These are phyloP conservation scores for Temnothorax ravouxi DNA, from an alignment of 2,888 invertebrate species.

Conservation along the genomic window DNA sequence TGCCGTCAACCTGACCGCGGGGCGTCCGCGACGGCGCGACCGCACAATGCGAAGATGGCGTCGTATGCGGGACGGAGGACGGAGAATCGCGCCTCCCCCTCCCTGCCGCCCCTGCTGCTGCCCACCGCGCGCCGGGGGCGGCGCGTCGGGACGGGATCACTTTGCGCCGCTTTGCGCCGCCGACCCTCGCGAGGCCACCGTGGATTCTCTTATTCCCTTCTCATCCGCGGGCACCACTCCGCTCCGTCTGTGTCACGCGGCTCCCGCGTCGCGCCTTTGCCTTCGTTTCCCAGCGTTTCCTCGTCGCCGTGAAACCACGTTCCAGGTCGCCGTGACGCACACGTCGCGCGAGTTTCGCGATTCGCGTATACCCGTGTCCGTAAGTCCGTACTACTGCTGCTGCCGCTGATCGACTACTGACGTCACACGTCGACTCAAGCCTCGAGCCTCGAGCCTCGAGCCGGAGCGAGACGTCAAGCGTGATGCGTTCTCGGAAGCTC, in stretches of 20 bases:
- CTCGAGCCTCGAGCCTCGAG: too few relatives aligned
- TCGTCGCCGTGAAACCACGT: neutral
- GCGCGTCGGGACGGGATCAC: slow-evolving; percentile 13
- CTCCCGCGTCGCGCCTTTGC: neutral
- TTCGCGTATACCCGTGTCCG: neutral
- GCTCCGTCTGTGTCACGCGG: neutral
- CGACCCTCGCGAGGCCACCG: neutral
- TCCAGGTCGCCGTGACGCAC: slow-evolving; percentile 1
- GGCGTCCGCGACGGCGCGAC: slow-evolving; percentile 10
- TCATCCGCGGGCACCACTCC: neutral
- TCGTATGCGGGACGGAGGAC: slow-evolving; percentile 10
- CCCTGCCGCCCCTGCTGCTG: neutral
- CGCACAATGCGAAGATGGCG: slow-evolving; percentile 28
- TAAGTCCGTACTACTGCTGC: too few relatives aligned
- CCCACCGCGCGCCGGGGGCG: slow-evolving; percentile 10
- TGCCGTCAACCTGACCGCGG: slow-evolving; percentile 17
- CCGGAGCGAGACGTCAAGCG: slow-evolving; percentile 65
- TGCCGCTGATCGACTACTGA: slow-evolving; percentile 61
- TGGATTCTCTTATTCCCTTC: neutral
- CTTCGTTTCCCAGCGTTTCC: neutral
- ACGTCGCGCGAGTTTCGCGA: neutral
- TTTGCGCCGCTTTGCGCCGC: neutral
- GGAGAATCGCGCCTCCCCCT: neutral
- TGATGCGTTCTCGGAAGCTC: slow-evolving; percentile 70
- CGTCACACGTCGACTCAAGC: slow-evolving; percentile 75